Conservation (phyloP, 1,140 invertebrate species). For the Octopus sinensis region DNA sequence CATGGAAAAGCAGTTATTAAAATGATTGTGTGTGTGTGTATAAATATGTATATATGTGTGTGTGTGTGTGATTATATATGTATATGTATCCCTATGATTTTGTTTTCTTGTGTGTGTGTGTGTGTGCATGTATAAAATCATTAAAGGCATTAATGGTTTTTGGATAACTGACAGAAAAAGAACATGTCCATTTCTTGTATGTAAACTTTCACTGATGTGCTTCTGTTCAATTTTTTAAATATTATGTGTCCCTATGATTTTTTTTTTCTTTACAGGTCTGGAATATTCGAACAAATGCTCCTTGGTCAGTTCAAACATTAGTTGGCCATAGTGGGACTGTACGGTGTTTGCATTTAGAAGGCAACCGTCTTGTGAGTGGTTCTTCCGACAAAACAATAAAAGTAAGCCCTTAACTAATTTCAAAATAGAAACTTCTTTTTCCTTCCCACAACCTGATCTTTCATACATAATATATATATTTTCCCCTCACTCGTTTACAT, state of each 20-base stretch:
- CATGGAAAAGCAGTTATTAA: too few species aligned
- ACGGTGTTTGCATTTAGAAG: slow-evolving; percentile 61
- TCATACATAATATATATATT: background rate
- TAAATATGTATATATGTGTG: too few species aligned
- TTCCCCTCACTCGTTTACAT: slow-evolving; percentile 16
- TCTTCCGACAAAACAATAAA: slow-evolving; percentile 62
- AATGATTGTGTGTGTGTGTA: too few species aligned
- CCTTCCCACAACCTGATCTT: too few species aligned
- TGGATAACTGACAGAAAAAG: background rate
- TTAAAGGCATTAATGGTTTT: too few species aligned
- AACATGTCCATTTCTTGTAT: background rate
- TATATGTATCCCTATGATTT: too few species aligned
- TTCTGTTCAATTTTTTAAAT: background rate
- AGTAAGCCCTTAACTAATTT: slow-evolving; percentile 34
- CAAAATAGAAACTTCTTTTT: background rate
- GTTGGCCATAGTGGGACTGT: slow-evolving; percentile 63
- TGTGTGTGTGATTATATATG: too few species aligned
- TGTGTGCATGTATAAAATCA: too few species aligned
- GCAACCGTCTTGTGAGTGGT: slow-evolving; percentile 61
- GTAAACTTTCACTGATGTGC: background rate
- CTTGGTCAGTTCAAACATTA: slow-evolving; percentile 62
- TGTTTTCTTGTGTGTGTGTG: too few species aligned
- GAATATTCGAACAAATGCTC: slow-evolving; percentile 61
- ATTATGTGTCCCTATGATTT: background rate
- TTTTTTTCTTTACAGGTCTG: slow-evolving; percentile 47